Evolutionary conservation across 2,888 invertebrate species (phyloP).

Genomic region (Platycnemis pennipes): DNA sequence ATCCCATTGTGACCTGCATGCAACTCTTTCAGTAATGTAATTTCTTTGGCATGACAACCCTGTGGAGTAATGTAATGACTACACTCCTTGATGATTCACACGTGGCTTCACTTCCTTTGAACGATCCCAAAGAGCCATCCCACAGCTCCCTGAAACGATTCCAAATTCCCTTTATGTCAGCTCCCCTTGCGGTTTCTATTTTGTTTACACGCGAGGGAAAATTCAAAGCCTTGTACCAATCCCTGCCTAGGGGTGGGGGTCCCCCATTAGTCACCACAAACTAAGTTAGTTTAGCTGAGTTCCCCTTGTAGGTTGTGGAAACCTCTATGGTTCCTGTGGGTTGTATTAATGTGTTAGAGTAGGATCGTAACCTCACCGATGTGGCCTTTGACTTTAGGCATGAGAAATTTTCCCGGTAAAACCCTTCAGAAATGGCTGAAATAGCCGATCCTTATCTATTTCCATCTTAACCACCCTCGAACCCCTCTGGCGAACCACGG

Average conservation of each 20-base stretch:
- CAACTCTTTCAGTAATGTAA: background rate
- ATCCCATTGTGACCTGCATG: no score
- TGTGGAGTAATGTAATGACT: background rate
- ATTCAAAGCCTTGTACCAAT: background rate
- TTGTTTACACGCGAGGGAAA: background rate
- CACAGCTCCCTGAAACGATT: background rate
- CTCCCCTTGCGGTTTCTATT: background rate
- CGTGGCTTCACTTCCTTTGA: background rate
- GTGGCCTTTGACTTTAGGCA: background rate
- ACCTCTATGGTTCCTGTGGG: background rate
- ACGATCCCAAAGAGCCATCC: background rate
- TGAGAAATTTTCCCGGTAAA: background rate
- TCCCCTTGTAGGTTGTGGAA: background rate
- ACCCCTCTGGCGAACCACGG: background rate
- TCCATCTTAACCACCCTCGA: background rate
- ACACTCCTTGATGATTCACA: background rate
- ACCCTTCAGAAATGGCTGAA: background rate
- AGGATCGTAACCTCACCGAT: background rate
- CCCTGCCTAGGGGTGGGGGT: background rate
- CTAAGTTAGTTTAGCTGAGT: background rate
- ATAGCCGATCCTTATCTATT: background rate
- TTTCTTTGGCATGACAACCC: background rate
- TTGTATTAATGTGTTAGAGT: background rate
- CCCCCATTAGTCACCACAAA: conserved; percentile 1
- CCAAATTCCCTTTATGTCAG: background rate